Percentiles rank a stretch among this genome's conserved stretches.
phyloP scores from a whole-genome alignment of 2,797 vertebrate species.

The Saguinus oedipus region DNA sequence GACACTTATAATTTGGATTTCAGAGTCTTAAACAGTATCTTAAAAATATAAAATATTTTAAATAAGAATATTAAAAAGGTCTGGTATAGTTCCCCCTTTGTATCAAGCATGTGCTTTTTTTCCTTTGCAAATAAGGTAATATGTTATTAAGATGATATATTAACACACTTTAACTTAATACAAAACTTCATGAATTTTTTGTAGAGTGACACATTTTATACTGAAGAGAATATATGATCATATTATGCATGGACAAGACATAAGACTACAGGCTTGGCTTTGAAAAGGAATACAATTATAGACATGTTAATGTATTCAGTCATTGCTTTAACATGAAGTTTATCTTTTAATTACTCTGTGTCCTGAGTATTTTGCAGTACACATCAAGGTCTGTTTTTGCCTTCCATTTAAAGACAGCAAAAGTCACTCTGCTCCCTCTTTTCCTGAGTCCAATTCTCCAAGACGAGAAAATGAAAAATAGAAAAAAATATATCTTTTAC shows the following conservation, averaged over 20 bases:
- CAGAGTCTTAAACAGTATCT: not conserved
- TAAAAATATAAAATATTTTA: not conserved
- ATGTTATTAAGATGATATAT: not conserved
- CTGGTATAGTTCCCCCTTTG: not conserved
- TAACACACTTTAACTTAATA: not conserved
- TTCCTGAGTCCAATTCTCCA: not conserved
- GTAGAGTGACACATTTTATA: not conserved
- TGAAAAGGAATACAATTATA: not conserved
- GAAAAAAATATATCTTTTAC: not conserved
- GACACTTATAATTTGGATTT: not conserved
- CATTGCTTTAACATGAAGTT: not conserved
- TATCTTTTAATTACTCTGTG: conserved; percentile 46
- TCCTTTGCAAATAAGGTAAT: not conserved
- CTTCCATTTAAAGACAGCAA: not conserved
- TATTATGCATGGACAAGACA: not conserved
- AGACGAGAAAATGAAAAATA: not conserved
- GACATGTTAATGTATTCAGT: not conserved
- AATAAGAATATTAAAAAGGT: not conserved
- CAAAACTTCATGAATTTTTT: not conserved
- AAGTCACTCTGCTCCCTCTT: not conserved
- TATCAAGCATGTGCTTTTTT: not conserved
- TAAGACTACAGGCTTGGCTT: not conserved
- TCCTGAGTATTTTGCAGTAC: not conserved
- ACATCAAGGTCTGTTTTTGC: not conserved
- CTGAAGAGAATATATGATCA: not conserved